Percentiles rank a stretch among this genome's conserved stretches.
Evolutionary conservation across 2,797 vertebrate species (phyloP).

Genomic region (Notamacropus eugenii): DNA sequence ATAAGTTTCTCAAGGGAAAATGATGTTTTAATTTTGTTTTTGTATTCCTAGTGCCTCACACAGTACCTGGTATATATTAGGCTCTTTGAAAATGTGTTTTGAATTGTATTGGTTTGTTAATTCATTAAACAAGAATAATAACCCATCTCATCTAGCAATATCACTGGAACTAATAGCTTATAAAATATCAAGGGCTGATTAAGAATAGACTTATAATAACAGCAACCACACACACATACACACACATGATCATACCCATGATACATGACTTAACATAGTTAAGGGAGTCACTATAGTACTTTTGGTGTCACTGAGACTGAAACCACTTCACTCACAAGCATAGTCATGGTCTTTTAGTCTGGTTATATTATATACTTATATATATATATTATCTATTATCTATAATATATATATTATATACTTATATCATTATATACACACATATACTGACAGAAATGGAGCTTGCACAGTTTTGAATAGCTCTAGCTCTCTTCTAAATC

Average conservation of each 20-base stretch:
- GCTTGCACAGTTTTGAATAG: constrained; percentile 52
- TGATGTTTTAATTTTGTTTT: not conserved
- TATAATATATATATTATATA: not conserved
- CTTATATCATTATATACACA: not conserved
- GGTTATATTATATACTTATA: not conserved
- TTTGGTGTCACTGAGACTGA: constrained; percentile 40
- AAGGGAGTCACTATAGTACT: not conserved
- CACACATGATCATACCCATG: not conserved
- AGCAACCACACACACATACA: not conserved
- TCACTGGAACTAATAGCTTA: not conserved
- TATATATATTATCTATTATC: no score
- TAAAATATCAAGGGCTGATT: not conserved
- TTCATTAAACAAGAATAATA: not conserved
- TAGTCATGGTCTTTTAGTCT: constrained; percentile 46
- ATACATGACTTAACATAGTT: not conserved
- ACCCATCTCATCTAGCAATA: not conserved
- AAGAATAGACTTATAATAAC: not conserved
- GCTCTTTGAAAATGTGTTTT: not conserved
- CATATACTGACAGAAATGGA: not conserved
- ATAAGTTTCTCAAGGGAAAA: not conserved
- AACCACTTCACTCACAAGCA: not conserved
- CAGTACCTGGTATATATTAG: not conserved
- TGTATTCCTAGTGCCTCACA: not conserved
- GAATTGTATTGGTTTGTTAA: not conserved
- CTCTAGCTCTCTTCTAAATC: not conserved